Evolutionary conservation across 1,140 invertebrate species (phyloP).

Genomic region (Diachasmimorpha longicaudata): DNA sequence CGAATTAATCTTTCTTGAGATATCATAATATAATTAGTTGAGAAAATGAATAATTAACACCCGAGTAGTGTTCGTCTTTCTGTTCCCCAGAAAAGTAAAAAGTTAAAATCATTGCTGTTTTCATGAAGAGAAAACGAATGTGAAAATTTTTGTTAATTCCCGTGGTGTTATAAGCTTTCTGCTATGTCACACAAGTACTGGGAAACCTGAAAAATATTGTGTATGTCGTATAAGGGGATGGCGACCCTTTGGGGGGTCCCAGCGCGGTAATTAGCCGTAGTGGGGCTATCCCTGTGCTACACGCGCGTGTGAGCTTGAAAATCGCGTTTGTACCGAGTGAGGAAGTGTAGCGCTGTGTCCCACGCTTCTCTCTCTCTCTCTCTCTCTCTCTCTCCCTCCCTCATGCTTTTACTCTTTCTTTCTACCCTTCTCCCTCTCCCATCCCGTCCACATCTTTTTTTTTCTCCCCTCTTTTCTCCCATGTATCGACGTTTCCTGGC

Average conservation of each 20-base stretch:
- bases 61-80: too few relatives aligned
- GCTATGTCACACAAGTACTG: neutral
- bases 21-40: too few relatives aligned
- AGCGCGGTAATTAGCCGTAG: constrained; percentile 54
- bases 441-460: constrained; percentile 10
- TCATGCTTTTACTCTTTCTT: neutral
- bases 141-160: too few relatives aligned
- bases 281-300: constrained; percentile 38
- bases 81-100: too few relatives aligned
- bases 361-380: constrained; percentile 18
- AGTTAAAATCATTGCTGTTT: too few relatives aligned
- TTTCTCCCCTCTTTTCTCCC: constrained; percentile 20
- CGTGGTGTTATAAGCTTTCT: neutral
- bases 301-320: constrained; percentile 54
- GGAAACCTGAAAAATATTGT: constrained; percentile 4
- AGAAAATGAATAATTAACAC: too few relatives aligned
- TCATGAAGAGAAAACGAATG: too few relatives aligned
- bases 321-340: constrained; percentile 31
- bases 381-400: neutral
- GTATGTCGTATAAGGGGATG: neutral
- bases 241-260: constrained; percentile 33
- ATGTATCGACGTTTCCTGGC: constrained; percentile 51
- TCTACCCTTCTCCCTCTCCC: neutral
- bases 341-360: constrained; percentile 43
- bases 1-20: too few relatives aligned